Conservation (phyloP, 37 sponge, comb jelly and placozoan species). For the Halisarca cf. caerulea region DNA sequence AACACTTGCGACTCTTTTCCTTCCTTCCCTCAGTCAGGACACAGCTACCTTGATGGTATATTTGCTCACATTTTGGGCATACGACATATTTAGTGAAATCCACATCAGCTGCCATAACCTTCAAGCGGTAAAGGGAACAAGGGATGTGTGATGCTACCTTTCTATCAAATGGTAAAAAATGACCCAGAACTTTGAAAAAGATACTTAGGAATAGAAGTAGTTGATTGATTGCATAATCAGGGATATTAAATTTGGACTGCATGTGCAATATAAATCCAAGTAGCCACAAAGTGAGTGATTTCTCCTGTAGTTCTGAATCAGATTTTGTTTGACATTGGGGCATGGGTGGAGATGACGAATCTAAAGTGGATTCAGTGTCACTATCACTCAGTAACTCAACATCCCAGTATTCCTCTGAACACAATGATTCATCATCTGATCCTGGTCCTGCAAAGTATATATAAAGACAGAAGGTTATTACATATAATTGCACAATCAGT, state of each 20-base stretch:
- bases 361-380: no score
- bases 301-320: neutral
- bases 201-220: conserved; percentile 2
- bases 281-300: conserved; percentile 9
- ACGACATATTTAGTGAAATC: conserved; percentile 10
- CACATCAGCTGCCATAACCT: neutral
- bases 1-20: no score
- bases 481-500: no score
- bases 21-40: no score
- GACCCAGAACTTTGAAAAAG: conserved; percentile 19
- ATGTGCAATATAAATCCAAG: conserved; percentile 11
- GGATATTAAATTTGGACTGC: conserved; percentile 20
- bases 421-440: no score
- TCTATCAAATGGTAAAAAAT: neutral
- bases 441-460: no score
- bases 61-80: conserved; percentile 21
- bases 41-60: no score
- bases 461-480: no score
- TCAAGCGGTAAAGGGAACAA: neutral
- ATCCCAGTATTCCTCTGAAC: no score
- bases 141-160: neutral
- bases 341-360: no score
- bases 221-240: conserved; percentile 28
- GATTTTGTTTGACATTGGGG: no score
- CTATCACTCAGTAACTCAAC: no score